Evolutionary conservation across 2,113 vertebrate species (phyloP).

Genomic region (Alosa alosa): DNA sequence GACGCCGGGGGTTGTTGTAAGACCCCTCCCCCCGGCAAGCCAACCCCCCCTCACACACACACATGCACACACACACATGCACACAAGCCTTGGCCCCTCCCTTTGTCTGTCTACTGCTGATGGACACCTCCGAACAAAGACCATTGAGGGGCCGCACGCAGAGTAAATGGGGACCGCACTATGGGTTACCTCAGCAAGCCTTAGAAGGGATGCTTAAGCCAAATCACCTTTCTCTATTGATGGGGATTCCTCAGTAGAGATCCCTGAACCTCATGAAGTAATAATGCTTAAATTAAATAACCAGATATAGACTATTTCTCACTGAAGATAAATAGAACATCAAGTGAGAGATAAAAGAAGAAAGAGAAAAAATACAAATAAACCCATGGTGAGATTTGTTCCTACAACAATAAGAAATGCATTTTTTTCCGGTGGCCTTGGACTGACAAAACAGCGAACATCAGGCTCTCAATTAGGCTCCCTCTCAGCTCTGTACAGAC

Average conservation of each 20-base stretch:
- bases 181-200: background rate
- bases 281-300: background rate
- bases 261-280: background rate
- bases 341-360: background rate
- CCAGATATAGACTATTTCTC: background rate
- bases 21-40: slow-evolving; percentile 44
- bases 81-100: background rate
- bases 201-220: background rate
- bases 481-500: background rate
- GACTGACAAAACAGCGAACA: background rate
- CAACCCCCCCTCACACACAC: slow-evolving; percentile 8
- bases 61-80: background rate
- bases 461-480: background rate
- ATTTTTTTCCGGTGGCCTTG: background rate
- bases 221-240: background rate
- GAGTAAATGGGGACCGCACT: background rate
- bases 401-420: background rate
- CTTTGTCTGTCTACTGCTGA: slow-evolving; percentile 35
- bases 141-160: background rate
- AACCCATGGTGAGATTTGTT: background rate
- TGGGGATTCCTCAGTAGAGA: background rate
- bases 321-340: background rate
- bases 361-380: background rate
- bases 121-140: slow-evolving; percentile 50
- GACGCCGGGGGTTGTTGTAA: slow-evolving; percentile 30